Conservation (phyloP, 2,888 invertebrate genomes). For the Cosmopolites sordidus region DNA sequence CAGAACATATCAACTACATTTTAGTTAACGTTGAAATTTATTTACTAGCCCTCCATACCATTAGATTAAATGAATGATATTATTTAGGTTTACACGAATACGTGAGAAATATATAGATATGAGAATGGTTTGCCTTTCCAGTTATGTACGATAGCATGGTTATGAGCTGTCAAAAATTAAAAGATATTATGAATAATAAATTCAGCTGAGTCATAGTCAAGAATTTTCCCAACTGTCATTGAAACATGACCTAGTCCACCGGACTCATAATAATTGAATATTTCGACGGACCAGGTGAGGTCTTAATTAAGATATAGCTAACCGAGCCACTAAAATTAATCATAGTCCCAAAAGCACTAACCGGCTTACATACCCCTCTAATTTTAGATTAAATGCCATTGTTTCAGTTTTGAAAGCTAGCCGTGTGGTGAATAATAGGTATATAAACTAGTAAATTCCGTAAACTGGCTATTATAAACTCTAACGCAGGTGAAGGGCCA, state of each 20-base stretch:
- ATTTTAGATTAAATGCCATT: slow-evolving; percentile 20
- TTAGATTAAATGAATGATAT: too few relatives aligned
- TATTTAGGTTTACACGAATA: too few relatives aligned
- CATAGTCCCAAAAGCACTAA: slow-evolving; percentile 16
- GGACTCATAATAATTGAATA: background rate
- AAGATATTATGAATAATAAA: too few relatives aligned
- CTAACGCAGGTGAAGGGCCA: background rate
- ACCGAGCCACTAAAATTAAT: slow-evolving; percentile 18
- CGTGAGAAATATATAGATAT: too few relatives aligned
- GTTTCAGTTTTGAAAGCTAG: slow-evolving; percentile 14
- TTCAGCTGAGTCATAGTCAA: too few relatives aligned
- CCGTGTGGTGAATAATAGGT: slow-evolving; percentile 10
- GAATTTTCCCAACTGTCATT: too few relatives aligned
- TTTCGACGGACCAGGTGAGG: slow-evolving; percentile 9
- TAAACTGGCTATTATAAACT: slow-evolving; percentile 10
- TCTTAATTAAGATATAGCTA: slow-evolving; percentile 12
- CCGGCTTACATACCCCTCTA: slow-evolving; percentile 17
- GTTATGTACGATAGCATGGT: too few relatives aligned
- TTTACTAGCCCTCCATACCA: too few relatives aligned
- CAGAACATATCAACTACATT: too few relatives aligned
- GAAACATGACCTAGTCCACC: background rate
- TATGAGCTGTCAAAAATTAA: too few relatives aligned
- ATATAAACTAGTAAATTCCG: slow-evolving; percentile 14
- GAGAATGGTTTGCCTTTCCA: too few relatives aligned
- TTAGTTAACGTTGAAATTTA: too few relatives aligned